Evolutionary conservation across 2,113 vertebrate species (phyloP).

Genomic region (Cettia cetti): DNA sequence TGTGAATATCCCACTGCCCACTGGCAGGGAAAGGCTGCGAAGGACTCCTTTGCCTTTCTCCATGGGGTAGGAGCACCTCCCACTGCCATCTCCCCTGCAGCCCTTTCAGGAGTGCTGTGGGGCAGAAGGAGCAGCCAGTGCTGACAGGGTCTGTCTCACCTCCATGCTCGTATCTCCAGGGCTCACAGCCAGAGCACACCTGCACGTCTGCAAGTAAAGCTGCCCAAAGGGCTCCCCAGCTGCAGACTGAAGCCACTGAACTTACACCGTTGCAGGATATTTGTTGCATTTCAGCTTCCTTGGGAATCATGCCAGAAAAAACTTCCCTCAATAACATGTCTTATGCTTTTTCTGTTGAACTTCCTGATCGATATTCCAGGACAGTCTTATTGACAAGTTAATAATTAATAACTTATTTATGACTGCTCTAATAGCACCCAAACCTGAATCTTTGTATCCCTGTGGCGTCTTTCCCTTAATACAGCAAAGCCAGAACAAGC

Average conservation of each 20-base stretch:
- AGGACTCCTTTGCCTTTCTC: background rate
- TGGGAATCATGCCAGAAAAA: background rate
- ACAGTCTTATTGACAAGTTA: background rate
- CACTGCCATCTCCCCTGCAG: background rate
- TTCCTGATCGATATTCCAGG: background rate
- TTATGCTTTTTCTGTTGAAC: background rate
- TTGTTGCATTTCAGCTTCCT: background rate
- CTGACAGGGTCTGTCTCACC: background rate
- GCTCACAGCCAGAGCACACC: background rate
- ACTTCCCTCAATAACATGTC: background rate
- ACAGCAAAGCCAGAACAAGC: background rate
- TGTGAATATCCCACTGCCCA: accelerated
- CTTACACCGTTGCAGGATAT: background rate
- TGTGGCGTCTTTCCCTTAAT: background rate
- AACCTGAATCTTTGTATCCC: background rate
- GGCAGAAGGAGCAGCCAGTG: background rate
- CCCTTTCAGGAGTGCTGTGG: background rate
- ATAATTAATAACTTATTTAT: background rate
- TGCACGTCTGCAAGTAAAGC: background rate
- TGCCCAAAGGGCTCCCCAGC: background rate
- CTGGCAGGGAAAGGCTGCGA: background rate
- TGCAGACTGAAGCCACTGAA: background rate
- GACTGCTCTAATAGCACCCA: background rate
- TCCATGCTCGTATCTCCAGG: accelerated
- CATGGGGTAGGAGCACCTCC: background rate